Percentiles rank a stretch among this genome's conserved stretches.
Evolutionary conservation across 2,797 vertebrate species (phyloP).

Genomic region (Coregonus sp.): DNA sequence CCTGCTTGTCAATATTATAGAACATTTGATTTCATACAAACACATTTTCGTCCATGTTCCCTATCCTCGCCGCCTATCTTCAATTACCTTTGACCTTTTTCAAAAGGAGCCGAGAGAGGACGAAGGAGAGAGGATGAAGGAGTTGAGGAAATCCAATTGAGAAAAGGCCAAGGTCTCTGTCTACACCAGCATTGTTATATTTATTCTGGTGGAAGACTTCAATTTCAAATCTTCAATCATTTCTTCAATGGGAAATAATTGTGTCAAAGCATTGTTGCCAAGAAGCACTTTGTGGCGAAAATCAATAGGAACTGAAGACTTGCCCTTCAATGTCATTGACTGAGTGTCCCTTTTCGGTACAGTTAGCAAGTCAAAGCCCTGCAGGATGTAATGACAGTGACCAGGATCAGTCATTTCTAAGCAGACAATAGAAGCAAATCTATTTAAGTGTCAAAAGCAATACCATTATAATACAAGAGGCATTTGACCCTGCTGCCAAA

Average conservation of each 20-base stretch:
- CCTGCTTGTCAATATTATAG: too few relatives aligned
- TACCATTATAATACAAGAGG: not conserved
- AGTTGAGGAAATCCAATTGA: too few relatives aligned
- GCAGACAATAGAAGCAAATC: not conserved
- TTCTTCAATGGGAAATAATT: not conserved
- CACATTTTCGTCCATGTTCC: too few relatives aligned
- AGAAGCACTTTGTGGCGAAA: not conserved
- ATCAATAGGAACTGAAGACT: not conserved
- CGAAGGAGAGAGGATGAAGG: too few relatives aligned
- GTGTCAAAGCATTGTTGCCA: not conserved
- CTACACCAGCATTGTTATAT: too few relatives aligned
- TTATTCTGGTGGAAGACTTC: too few relatives aligned
- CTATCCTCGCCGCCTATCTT: too few relatives aligned
- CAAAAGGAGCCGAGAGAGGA: too few relatives aligned
- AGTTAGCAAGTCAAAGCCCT: not conserved
- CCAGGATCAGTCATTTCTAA: not conserved
- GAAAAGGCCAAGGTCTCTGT: too few relatives aligned
- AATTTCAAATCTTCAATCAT: too few relatives aligned
- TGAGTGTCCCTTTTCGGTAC: not conserved
- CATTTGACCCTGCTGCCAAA: not conserved
- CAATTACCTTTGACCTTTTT: too few relatives aligned
- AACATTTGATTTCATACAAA: too few relatives aligned
- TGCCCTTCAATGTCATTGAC: slow-evolving; percentile 1
- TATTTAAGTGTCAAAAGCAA: not conserved
- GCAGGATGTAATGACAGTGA: not conserved